Conservation (phyloP, 2,113 vertebrate species). For the Anolis carolinensis region DNA sequence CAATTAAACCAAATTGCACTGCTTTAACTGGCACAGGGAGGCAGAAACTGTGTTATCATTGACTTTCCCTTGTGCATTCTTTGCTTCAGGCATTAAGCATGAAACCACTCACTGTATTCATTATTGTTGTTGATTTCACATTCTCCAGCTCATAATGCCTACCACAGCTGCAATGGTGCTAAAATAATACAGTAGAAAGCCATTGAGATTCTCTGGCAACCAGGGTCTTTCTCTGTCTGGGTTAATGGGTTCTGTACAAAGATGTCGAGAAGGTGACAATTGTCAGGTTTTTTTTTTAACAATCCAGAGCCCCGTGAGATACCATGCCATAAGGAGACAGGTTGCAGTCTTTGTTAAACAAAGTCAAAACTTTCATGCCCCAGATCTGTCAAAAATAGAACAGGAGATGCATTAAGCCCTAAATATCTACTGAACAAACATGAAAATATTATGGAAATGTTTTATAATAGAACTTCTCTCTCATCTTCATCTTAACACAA, state of each 20-base stretch:
- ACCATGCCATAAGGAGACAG: not conserved
- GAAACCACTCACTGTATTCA: conserved; percentile 12
- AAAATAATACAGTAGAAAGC: conserved; percentile 20
- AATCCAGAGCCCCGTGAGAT: not conserved
- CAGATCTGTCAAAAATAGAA: conserved; percentile 24
- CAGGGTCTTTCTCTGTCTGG: not conserved
- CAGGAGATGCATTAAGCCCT: not conserved
- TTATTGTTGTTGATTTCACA: conserved; percentile 19
- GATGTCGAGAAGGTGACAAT: conserved; percentile 17
- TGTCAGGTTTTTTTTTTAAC: not conserved
- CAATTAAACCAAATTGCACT: conserved; percentile 45
- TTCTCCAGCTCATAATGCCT: conserved; percentile 4
- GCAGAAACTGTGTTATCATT: conserved; percentile 11
- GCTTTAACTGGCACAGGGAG: conserved; percentile 22
- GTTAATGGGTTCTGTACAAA: conserved; percentile 9
- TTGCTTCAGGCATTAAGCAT: conserved; percentile 7
- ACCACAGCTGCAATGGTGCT: conserved; percentile 7
- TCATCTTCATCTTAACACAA: not conserved
- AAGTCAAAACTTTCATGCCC: conserved; percentile 8
- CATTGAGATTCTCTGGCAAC: not conserved
- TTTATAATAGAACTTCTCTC: not conserved
- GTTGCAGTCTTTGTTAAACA: conserved; percentile 13
- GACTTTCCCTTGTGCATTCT: conserved; percentile 14
- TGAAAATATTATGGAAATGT: not conserved
- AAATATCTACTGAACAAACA: not conserved